Evolutionary conservation across 1,140 invertebrate species (phyloP), one percentile per base, ranked within the genome.

Genomic region (Scaptomyza hsui): DNA sequence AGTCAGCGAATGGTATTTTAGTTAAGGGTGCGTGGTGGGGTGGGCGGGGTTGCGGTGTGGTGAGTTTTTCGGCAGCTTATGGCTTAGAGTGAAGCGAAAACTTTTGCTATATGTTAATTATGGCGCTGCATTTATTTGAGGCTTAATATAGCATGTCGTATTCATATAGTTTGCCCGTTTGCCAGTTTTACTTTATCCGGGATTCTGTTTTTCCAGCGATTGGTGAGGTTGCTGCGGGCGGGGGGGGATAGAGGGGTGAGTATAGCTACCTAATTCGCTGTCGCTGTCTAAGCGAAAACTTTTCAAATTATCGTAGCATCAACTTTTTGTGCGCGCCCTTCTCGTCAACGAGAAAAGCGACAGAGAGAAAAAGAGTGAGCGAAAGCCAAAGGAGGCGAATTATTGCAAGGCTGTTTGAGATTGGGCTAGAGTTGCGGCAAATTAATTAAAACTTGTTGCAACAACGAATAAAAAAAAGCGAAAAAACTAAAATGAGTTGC

Each of bases 71-170:
- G 44, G 37, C 60, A 67, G 70, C 64, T 78, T 74, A 68, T 41
- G 59, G 78, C 53, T 81, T 72, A 81, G 69, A 80, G 69, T 49
- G 44, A 19, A 56, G 51, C 67, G 4, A 62, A 88, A 86, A 86
- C 82, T 86, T 86, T 86, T 82, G 78, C 82, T 82, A 82, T 86
- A 86, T 86, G 82, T 88, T 86, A 86, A 86, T 86, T 86, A 86
- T 88, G 82, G 82, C 75, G 63, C 49, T 85, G 82, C 75, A 86
- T 81, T 86, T 86, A 86, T 86, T 88, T 86, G 74, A 86, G 82
- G 82, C 82, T 86, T 86, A 86, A 86, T 86, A 86, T 72, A 72
- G 74, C 82, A 72, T 86, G 78, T 72, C 70, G 64, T 77, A 76
- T 77, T 68, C 62, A 48, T 71, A 69, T 56, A 61, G 51, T 70